Base-by-base conservation (phyloP, 2,888 invertebrate genomes). In the Megamerina dolium region DNA sequence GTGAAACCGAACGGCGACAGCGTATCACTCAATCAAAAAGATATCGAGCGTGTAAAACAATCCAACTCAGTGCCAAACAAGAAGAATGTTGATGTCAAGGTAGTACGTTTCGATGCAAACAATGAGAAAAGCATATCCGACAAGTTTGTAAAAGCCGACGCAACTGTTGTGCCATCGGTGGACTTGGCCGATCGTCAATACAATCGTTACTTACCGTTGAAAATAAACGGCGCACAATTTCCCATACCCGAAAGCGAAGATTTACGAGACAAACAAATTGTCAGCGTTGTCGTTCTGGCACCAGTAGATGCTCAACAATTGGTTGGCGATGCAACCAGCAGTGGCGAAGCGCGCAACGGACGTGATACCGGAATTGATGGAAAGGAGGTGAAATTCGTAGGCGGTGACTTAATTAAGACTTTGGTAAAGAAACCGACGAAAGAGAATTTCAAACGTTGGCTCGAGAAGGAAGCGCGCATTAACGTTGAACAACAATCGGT, bases 191-290 rank as follows among this genome's bases (percentile, higher is more conserved):
- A 81, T 29, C 83, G 82, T 59, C 83, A 82, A 59, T 89, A 88
- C 64, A 89, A 87, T 65, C 78, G 88, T 58, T 90, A 89, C 66
- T 73, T 90, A 43, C 89, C 89, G 12, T 72, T 90, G 36, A 88
- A 88, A 77, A 85, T 89, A 20, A 87, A 83, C 57, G 89, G 89
- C 1, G 82, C 86, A 20, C 84, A 87, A 56, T 90, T 90, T 61
- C 89, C 90, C 4, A 77, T 89, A 39, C 89, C 89, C 4, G 85
- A 87, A 60, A 82, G 81, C 18, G 79, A 81, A n/a, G 81, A 82
- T 60, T 68, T 90, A 18, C 78, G 77, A 58, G 87, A 85, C 36
- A 82, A 83, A 60, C 82, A 78, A 63, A 81, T 90, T n/a, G 81
- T 86, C 9, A 88, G 88, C 60, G 88, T 90, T 2, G 89, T 90